Conservation (phyloP, 2,797 vertebrate species). For the Enteromius treurensis region DNA sequence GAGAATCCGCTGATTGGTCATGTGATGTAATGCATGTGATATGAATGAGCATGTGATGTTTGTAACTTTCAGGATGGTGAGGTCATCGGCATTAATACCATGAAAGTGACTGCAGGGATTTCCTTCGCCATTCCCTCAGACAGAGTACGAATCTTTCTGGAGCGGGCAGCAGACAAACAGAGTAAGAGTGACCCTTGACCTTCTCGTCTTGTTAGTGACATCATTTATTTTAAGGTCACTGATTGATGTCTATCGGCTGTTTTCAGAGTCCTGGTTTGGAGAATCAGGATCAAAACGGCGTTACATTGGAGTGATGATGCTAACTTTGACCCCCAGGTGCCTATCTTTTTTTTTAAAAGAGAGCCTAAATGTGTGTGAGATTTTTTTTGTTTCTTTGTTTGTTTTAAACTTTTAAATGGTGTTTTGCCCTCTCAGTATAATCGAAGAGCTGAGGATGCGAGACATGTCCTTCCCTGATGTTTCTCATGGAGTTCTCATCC, state of each 20-base stretch:
- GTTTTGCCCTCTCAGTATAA: constrained; percentile 79
- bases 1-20: neutral
- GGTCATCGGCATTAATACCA: constrained; percentile 97
- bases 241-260: neutral
- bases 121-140: constrained; percentile 98
- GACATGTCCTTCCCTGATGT: constrained; percentile 88
- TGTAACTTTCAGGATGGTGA: constrained; percentile 87
- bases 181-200: constrained; percentile 67
- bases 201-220: neutral
- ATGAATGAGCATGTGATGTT: neutral
- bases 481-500: constrained; percentile 89
- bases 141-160: constrained; percentile 84
- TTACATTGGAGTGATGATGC: constrained; percentile 97
- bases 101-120: constrained; percentile 96
- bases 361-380: neutral
- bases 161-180: constrained; percentile 79
- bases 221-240: neutral
- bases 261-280: constrained; percentile 82
- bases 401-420: neutral
- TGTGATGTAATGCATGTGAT: neutral
- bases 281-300: constrained; percentile 77
- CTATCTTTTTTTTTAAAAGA: neutral
- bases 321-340: constrained; percentile 91
- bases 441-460: constrained; percentile 87
- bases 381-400: too few relatives aligned